Percentiles rank a stretch among this genome's conserved stretches.
These are phyloP conservation scores for Lycophotia porphyrea DNA, from an alignment of 2,888 invertebrate species.

Conservation along the genomic window DNA sequence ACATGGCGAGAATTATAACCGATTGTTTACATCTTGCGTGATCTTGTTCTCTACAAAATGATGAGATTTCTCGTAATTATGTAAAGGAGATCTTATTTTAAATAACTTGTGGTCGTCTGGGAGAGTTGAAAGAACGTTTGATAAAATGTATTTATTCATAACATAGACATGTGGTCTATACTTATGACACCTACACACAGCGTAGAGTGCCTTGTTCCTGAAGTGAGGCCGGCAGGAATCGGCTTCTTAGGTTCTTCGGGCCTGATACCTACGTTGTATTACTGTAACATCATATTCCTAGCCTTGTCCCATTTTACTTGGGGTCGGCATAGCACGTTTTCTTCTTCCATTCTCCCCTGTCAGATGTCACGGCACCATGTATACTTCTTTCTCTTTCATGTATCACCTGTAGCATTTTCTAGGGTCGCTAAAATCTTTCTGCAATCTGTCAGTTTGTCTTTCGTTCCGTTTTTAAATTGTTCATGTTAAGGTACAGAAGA, in stretches of 20 bases:
- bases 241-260: too few relatives aligned
- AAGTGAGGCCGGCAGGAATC: too few relatives aligned
- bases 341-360: background rate
- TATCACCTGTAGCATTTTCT: too few relatives aligned
- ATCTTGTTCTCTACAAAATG: constrained; percentile 67
- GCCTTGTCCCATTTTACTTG: too few relatives aligned
- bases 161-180: background rate
- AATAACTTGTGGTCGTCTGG: constrained; percentile 3
- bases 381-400: background rate
- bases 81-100: constrained; percentile 33
- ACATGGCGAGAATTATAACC: constrained; percentile 68
- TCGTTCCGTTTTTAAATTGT: too few relatives aligned
- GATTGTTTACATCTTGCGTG: constrained; percentile 65
- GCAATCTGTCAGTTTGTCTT: too few relatives aligned
- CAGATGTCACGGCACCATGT: background rate
- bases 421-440: too few relatives aligned
- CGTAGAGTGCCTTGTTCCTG: too few relatives aligned
- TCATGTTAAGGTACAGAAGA: too few relatives aligned
- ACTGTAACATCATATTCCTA: too few relatives aligned
- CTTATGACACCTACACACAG: too few relatives aligned
- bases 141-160: constrained; percentile 14
- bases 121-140: background rate
- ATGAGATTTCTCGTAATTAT: constrained; percentile 62
- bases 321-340: too few relatives aligned
- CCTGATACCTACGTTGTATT: background rate